Conservation (phyloP, 2,113 vertebrate species). For the Myanophis thanlyinensis region DNA sequence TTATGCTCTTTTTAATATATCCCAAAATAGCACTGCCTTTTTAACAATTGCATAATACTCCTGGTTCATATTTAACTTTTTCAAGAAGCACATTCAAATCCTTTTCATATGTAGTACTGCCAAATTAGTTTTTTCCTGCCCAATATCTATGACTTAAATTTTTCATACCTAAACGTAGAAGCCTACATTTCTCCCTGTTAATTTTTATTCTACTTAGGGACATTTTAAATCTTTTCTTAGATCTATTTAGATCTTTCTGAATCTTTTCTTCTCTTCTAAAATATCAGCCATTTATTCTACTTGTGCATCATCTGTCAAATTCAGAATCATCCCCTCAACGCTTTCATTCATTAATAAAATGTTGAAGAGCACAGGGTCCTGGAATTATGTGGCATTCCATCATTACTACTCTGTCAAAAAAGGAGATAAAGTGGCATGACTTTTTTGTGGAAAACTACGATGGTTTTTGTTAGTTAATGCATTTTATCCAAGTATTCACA, state of each 20-base stretch:
- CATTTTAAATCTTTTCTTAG: not conserved
- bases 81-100: not conserved
- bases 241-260: not conserved
- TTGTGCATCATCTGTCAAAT: not conserved
- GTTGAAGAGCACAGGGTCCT: not conserved
- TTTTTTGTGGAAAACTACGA: not conserved
- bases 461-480: not conserved
- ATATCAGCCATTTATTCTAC: not conserved
- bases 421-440: not conserved
- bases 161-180: not conserved
- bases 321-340: not conserved
- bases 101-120: not conserved
- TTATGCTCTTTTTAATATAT: not conserved
- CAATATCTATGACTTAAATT: not conserved
- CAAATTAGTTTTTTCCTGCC: not conserved
- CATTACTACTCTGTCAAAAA: not conserved
- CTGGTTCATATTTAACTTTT: not conserved
- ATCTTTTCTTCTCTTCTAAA: not conserved
- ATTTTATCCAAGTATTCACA: not conserved
- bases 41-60: not conserved
- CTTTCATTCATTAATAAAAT: not conserved
- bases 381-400: not conserved
- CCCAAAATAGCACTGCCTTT: not conserved
- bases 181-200: not conserved
- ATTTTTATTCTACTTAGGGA: not conserved